Conservation (phyloP, 2,113 vertebrate species). For the Paramisgurnus dabryanus region DNA sequence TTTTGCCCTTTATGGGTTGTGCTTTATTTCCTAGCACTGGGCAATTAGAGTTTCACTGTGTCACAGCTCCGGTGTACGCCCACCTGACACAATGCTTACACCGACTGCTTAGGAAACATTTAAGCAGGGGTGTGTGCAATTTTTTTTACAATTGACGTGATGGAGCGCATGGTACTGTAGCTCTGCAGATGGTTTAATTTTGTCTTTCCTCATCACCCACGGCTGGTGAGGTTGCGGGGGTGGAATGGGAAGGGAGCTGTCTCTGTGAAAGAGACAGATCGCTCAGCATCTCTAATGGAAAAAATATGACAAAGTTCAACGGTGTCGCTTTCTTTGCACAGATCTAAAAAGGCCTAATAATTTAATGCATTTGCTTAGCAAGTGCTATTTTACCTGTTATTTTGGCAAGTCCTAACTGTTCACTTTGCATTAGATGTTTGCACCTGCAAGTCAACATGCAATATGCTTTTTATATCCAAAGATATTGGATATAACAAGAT, state of each 20-base stretch:
- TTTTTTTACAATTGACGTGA: constrained; percentile 26
- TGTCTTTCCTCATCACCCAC: constrained; percentile 24
- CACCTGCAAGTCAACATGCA: background rate
- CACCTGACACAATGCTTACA: constrained; percentile 14
- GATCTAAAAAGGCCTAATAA: constrained; percentile 16
- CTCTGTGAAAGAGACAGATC: constrained; percentile 27
- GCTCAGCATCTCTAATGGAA: constrained; percentile 9
- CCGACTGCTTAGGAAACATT: too few species aligned
- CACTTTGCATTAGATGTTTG: background rate
- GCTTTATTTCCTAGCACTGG: constrained; percentile 29
- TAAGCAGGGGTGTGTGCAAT: background rate
- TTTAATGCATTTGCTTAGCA: background rate
- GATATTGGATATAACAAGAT: too few species aligned
- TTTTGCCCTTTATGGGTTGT: constrained; percentile 4
- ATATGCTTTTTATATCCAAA: too few species aligned
- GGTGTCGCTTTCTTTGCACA: constrained; percentile 13
- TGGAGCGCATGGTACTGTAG: constrained; percentile 20
- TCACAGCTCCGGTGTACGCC: background rate
- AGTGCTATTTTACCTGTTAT: background rate
- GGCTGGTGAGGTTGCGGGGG: constrained; percentile 20
- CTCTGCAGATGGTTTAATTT: constrained; percentile 41
- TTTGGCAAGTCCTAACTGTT: background rate
- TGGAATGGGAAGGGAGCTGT: constrained; percentile 33
- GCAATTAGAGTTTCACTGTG: background rate
- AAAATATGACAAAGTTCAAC: constrained; percentile 8